A percentile compares a stretch with the other conserved stretches of the same genome.
phyloP scores from a whole-genome alignment of 2,797 vertebrate genomes.

The Remorina albescens region DNA sequence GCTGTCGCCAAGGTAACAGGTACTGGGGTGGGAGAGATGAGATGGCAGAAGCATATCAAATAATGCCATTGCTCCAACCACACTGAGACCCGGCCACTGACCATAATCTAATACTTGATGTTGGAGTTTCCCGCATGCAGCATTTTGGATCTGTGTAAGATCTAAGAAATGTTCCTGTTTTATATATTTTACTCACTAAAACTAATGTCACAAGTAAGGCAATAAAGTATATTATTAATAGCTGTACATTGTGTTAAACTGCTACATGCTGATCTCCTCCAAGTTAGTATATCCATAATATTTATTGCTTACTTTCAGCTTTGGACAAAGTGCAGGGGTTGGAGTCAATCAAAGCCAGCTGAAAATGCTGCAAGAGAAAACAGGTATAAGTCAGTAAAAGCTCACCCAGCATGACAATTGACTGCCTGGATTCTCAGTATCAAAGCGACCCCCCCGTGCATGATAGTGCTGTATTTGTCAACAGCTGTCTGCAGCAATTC shows the following conservation, averaged over 20 bases:
- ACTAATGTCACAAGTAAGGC: too few relatives aligned
- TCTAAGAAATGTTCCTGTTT: too few relatives aligned
- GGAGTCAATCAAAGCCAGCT: conserved; percentile 99
- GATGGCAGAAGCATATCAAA: conserved; percentile 67
- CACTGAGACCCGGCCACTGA: conserved; percentile 33
- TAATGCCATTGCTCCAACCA: conserved; percentile 29
- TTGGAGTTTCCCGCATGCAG: background rate
- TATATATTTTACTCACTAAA: too few relatives aligned
- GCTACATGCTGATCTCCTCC: too few relatives aligned
- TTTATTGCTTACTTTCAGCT: conserved; percentile 94
- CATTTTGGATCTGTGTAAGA: too few relatives aligned
- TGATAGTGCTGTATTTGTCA: background rate
- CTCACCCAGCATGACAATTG: background rate
- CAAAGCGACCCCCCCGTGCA: too few relatives aligned
- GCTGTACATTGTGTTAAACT: too few relatives aligned
- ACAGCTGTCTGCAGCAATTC: background rate
- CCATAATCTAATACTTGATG: conserved; percentile 23
- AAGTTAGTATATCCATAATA: too few relatives aligned
- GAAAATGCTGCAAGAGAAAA: conserved; percentile 92
- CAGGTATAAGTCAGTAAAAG: background rate
- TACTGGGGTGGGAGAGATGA: conserved; percentile 57
- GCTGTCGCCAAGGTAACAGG: conserved; percentile 80
- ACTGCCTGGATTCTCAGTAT: background rate
- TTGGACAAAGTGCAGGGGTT: conserved; percentile 99
- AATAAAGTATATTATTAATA: too few relatives aligned